Base-by-base conservation (phyloP, 1,140 invertebrate genomes). In the Apis laboriosa region DNA sequence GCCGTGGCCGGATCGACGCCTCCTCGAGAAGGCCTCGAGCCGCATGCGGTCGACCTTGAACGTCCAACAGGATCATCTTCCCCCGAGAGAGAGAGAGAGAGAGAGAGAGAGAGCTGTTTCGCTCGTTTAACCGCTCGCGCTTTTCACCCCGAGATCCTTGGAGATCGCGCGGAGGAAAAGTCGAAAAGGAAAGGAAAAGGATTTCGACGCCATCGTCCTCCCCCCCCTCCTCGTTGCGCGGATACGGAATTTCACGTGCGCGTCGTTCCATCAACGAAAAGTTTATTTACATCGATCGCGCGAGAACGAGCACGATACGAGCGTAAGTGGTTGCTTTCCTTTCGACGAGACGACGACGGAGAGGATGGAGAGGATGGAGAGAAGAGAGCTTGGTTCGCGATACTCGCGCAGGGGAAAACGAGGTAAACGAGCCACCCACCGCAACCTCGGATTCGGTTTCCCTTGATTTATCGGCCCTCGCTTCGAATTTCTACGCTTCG, bases 231-330 rank as follows among this genome's bases (percentile, higher is more conserved):
- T 34, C 34, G 34, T 0, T 34, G 34, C 34, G 34, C 34, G 34
- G 24, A 24, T 24, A 24, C 24, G 24, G 24, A 34, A 34, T 34
- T 34, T 34, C 34, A 34, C 34, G 34, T 34, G 1, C 1, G 34
- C 34, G 34, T 34, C 34, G 34, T 34, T 2, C 34, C 34, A 34
- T 24, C 24, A 24, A 24, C 34, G 87, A 88, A 88, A 88, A 88
- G 86, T 88, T 88, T 88, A 88, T 88, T 88, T 88, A 88, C 85
- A 64, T 85, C 84, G 87, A 88, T 88, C 77, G 88, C 80, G 86
- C 80, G 56, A 80, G 74, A 55, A 60, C 34, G 34, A 34, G 34
- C 78, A 72, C 77, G 58, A 60, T 73, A 53, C 66, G n/a, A n/a
- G 74, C 63, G 84, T 83, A 87, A 87, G 84, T 83, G 71, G 82